Conservation (phyloP, 2,797 vertebrate genomes). For the Labroides dimidiatus region DNA sequence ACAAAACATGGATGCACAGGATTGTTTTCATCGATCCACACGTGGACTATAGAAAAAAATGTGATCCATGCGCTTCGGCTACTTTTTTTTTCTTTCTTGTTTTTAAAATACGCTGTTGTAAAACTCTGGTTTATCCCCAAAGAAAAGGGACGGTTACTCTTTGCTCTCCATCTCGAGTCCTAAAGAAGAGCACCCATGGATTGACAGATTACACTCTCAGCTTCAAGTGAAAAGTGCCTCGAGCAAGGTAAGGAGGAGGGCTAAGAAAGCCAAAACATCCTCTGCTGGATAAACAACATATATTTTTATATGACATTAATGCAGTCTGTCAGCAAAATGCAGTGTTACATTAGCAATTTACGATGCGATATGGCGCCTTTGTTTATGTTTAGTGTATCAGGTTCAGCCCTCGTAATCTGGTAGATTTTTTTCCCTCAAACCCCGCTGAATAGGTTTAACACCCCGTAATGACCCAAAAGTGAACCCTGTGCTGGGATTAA, state of each 20-base stretch:
- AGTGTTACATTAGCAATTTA: not conserved
- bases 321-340: not conserved
- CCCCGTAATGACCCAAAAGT: constrained; percentile 17
- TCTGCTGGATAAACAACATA: not conserved
- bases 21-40: constrained; percentile 15
- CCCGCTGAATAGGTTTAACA: constrained; percentile 31
- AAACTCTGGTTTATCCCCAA: not conserved
- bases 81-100: constrained; percentile 4
- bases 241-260: constrained; percentile 75
- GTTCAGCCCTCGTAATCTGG: constrained; percentile 43
- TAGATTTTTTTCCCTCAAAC: not conserved
- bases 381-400: constrained; percentile 56
- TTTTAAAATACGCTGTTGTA: constrained; percentile 6
- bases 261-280: constrained; percentile 26
- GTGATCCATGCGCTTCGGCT: constrained; percentile 60
- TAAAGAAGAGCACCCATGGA: constrained; percentile 72
- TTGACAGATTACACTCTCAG: constrained; percentile 60
- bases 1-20: constrained; percentile 13
- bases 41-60: constrained; percentile 44
- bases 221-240: constrained; percentile 78
- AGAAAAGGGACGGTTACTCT: constrained; percentile 14
- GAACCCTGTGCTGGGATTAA: constrained; percentile 22
- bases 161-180: constrained; percentile 5
- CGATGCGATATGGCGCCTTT: constrained; percentile 22
- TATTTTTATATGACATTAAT: not conserved